Conservation (phyloP, 2,888 invertebrate species). For the Erebia aethiops region DNA sequence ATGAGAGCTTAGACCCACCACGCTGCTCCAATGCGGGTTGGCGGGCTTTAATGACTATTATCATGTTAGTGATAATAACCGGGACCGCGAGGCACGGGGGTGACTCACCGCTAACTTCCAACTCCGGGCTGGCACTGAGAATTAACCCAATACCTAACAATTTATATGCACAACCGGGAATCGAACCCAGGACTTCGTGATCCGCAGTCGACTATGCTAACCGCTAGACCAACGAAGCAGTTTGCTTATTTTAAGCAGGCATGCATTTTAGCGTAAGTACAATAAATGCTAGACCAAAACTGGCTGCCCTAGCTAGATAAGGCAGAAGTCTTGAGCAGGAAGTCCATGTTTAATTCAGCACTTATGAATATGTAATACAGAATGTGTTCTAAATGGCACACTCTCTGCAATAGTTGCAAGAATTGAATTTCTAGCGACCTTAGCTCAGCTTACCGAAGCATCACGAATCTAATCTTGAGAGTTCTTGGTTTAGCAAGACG, state of each 20-base stretch:
- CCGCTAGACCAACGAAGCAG: background rate
- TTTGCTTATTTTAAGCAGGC: background rate
- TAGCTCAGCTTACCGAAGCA: background rate
- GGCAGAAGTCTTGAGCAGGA: background rate
- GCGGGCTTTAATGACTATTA: no score
- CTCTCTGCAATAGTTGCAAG: background rate
- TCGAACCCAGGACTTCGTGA: no score
- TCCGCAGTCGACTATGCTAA: no score
- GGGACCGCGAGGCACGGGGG: no score
- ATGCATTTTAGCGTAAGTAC: background rate
- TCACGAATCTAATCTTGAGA: background rate
- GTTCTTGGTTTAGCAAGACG: background rate
- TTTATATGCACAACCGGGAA: no score
- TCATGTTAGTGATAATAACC: no score
- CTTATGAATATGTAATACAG: slow-evolving; percentile 10
- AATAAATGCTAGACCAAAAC: background rate
- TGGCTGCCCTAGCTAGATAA: background rate
- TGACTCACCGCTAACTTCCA: no score
- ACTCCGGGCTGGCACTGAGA: no score
- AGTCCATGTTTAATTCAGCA: background rate
- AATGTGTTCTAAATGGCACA: background rate
- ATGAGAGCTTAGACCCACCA: no score
- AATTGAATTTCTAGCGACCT: background rate
- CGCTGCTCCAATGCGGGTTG: no score
- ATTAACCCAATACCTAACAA: no score